Evolutionary conservation across 2,113 vertebrate species (phyloP), one percentile per base, ranked within the genome.

Genomic region (Brachyhypopomus gauderio): DNA sequence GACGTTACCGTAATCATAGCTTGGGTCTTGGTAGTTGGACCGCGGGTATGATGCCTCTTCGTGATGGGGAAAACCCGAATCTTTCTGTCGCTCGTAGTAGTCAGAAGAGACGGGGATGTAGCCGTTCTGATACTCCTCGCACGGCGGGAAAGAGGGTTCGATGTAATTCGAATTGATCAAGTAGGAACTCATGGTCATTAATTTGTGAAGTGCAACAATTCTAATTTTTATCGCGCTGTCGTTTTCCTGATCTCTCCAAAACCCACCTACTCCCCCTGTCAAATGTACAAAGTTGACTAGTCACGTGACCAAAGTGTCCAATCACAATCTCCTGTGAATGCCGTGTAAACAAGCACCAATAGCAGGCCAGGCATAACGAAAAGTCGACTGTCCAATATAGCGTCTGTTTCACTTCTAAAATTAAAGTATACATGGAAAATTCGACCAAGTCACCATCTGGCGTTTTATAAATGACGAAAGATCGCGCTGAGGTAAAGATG

Each of bases 111-210:
- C 90, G 89, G 94, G 92, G 90, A 95, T 93, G 90, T 95, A 95
- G 93, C 95, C 92, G 92, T 93, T 96, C 92, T 96, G 94, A 85
- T 96, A 98, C 92, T 98, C 97, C 91, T 98, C 97, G 94, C 97
- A 98, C 90, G 96, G 96, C 90, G 96, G 96, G 92, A 98, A 98
- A 92, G 97, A 97, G 88, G 97, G 97, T 90, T 98, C 97, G 94
- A 97, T 96, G 93, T 98, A 98, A 96, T 98, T 98, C 93, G 96
- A 98, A 95, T 98, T 98, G 95, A 98, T 98, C 96, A 98, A 98
- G 95, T 97, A 98, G 94, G 97, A 98, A 95, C 97, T 98, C 97
- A 98, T 98, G 97, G 95, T 96, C 96, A 98, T 98, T 98, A 98
- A 98, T 98, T 98, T 98, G 96, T 95, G 95, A 96, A 97, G 96